These are phyloP conservation scores for Helicolenus hilgendorfi DNA, from an alignment of 2,797 vertebrate species.

Conservation along the genomic window DNA sequence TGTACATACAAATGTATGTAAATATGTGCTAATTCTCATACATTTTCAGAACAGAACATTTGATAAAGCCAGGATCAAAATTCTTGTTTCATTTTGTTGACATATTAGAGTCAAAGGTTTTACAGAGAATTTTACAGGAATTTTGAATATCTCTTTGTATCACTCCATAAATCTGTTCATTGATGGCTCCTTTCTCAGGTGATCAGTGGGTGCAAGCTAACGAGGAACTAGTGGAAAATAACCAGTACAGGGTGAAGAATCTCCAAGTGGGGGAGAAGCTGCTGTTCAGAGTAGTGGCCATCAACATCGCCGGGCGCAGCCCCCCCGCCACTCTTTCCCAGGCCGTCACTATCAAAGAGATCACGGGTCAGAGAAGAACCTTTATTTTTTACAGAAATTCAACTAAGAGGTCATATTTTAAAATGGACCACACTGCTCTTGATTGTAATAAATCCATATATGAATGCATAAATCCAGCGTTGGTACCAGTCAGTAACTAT, in stretches of 20 bases:
- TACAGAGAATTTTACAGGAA: too few species aligned
- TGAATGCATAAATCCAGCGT: not conserved
- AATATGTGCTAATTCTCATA: too few species aligned
- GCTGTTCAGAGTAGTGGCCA: constrained; percentile 91
- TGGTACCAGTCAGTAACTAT: not conserved
- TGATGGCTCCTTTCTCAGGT: constrained; percentile 69
- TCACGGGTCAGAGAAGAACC: constrained; percentile 88
- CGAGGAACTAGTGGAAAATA: constrained; percentile 86
- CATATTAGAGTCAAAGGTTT: too few species aligned
- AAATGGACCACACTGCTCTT: not conserved
- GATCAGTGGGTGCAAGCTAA: constrained; percentile 92
- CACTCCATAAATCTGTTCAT: not conserved
- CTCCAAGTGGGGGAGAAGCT: constrained; percentile 93
- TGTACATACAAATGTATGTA: too few species aligned
- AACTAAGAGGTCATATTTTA: not conserved
- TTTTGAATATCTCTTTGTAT: too few species aligned
- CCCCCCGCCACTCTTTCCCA: constrained; percentile 88
- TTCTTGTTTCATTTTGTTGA: too few species aligned
- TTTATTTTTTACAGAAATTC: not conserved
- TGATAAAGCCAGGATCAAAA: too few species aligned
- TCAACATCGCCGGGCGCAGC: constrained; percentile 94
- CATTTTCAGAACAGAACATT: too few species aligned
- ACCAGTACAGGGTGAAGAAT: constrained; percentile 89
- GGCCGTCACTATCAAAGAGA: constrained; percentile 93
- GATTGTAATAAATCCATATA: not conserved